phyloP scores from a whole-genome alignment of 2,113 vertebrate genomes.

The Crotalus viridis region DNA sequence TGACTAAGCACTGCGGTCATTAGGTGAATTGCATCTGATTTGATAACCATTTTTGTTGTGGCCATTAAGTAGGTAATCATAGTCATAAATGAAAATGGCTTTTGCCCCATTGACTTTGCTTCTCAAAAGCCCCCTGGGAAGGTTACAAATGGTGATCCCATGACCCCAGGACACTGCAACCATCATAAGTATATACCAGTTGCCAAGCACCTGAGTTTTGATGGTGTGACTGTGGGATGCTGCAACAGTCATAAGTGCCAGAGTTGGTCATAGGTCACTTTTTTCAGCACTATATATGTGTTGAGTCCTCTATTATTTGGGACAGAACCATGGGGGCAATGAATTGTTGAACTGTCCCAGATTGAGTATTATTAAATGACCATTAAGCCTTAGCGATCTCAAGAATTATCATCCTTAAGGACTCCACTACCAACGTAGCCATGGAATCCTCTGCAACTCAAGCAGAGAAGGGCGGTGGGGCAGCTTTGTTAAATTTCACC shows the following conservation, averaged over 20 bases:
- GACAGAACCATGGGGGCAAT: background rate
- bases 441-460: background rate
- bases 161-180: background rate
- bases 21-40: background rate
- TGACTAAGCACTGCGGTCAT: background rate
- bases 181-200: background rate
- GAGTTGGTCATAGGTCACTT: background rate
- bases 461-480: background rate
- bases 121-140: background rate
- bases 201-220: background rate
- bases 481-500: background rate
- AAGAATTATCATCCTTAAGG: background rate
- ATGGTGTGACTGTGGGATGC: background rate
- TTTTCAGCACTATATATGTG: background rate
- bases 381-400: background rate
- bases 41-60: background rate
- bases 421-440: background rate
- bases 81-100: background rate
- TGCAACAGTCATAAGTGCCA: background rate
- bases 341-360: background rate
- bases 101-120: background rate
- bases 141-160: background rate
- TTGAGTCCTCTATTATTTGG: background rate
- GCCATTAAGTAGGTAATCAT: background rate
- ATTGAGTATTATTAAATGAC: background rate